Percentiles rank a stretch among this genome's conserved stretches.
Conservation (phyloP, 2,797 vertebrate species). For the Brachyrhaphis roseni region DNA sequence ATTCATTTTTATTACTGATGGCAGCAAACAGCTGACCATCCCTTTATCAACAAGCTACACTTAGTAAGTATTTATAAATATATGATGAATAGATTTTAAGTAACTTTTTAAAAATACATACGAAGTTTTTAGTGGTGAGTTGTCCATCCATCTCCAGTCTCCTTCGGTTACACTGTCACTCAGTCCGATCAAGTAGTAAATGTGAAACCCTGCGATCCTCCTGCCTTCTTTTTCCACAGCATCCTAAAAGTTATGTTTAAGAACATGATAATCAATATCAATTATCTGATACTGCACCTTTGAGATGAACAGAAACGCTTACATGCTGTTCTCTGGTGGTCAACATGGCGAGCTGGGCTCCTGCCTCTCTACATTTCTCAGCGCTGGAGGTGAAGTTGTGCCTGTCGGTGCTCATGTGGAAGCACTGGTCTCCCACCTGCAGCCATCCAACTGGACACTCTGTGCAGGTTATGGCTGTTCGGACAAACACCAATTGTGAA, state of each 20-base stretch:
- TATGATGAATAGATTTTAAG: background rate
- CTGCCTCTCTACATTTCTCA: conserved; percentile 7
- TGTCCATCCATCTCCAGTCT: conserved; percentile 39
- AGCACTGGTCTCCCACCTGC: conserved; percentile 30
- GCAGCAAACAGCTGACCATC: background rate
- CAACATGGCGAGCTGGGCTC: conserved; percentile 41
- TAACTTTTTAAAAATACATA: conserved; percentile 24
- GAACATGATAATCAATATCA: background rate
- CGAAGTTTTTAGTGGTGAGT: conserved; percentile 3
- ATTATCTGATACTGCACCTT: background rate
- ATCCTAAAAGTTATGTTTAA: conserved; percentile 14
- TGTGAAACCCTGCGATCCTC: conserved; percentile 5
- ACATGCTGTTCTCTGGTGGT: conserved; percentile 37
- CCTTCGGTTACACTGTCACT: conserved; percentile 32
- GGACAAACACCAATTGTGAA: background rate
- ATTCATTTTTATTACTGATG: background rate
- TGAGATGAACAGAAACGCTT: conserved; percentile 6
- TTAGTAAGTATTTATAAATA: background rate
- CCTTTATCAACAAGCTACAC: background rate
- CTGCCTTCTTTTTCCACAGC: conserved; percentile 30
- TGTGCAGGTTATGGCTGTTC: conserved; percentile 9
- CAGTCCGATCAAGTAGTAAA: conserved; percentile 41
- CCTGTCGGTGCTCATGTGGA: conserved; percentile 9
- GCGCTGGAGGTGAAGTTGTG: background rate
- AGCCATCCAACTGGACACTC: conserved; percentile 32